phyloP scores from a whole-genome alignment of 2,888 invertebrate species.

The Parnassius apollo region DNA sequence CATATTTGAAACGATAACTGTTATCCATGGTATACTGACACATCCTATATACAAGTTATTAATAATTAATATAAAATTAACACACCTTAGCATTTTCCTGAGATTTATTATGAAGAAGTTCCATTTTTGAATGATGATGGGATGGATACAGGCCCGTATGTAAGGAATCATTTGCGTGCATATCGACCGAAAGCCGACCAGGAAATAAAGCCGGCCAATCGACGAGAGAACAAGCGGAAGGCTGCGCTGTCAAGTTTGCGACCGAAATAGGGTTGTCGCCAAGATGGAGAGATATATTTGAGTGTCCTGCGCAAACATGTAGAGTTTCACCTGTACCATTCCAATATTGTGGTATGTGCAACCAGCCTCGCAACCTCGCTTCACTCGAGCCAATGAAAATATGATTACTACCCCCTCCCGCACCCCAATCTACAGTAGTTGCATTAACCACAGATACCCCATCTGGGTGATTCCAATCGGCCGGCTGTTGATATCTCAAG shows the following conservation, averaged over 20 bases:
- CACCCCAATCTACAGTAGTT: constrained; percentile 90
- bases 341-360: constrained; percentile 89
- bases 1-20: too few species aligned
- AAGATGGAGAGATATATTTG: constrained; percentile 85
- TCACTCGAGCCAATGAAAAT: constrained; percentile 87
- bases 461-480: constrained; percentile 94
- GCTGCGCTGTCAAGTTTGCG: constrained; percentile 84
- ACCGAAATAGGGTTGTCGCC: constrained; percentile 74
- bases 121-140: constrained; percentile 90
- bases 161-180: constrained; percentile 84
- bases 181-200: constrained; percentile 84
- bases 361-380: constrained; percentile 89
- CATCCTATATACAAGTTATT: too few species aligned
- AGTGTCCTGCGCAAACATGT: constrained; percentile 89
- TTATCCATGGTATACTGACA: too few species aligned
- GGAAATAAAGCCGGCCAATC: constrained; percentile 84
- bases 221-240: constrained; percentile 85
- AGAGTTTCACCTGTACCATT: constrained; percentile 84
- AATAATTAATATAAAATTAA: constrained; percentile 6
- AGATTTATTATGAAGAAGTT: constrained; percentile 87
- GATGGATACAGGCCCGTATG: constrained; percentile 82
- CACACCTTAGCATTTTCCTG: constrained; percentile 86
- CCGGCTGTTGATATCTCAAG: constrained; percentile 92
- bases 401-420: constrained; percentile 85
- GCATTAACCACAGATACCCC: constrained; percentile 92